Evolutionary conservation across 2,797 vertebrate species (phyloP).

Genomic region (Acipenser ruthenus): DNA sequence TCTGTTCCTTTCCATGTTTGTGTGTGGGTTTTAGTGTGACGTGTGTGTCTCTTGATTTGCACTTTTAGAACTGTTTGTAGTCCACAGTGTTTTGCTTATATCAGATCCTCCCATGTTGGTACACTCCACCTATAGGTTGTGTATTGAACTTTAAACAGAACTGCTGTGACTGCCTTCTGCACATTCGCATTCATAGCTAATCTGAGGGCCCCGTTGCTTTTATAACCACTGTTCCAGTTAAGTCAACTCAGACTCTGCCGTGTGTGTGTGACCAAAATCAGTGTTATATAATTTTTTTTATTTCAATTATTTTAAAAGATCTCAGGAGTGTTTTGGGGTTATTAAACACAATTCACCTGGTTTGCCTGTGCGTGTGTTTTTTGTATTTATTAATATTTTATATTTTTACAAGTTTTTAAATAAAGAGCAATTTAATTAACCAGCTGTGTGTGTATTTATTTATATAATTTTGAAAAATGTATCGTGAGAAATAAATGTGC

Average conservation of each 20-base stretch:
- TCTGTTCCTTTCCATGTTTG: background rate
- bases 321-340: background rate
- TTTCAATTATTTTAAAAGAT: background rate
- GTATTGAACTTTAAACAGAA: background rate
- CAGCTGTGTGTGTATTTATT: too few relatives aligned
- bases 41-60: background rate
- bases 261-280: constrained; percentile 13
- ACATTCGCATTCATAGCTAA: background rate
- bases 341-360: background rate
- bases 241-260: too few relatives aligned
- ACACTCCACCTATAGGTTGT: background rate
- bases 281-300: constrained; percentile 16
- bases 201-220: background rate
- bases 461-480: too few relatives aligned
- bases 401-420: constrained; percentile 9
- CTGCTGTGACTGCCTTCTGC: background rate
- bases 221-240: background rate
- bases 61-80: background rate
- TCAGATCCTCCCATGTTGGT: background rate
- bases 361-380: background rate
- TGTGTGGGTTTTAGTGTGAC: background rate
- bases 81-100: background rate
- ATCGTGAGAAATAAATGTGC: too few relatives aligned
- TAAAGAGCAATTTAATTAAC: constrained; percentile 2
- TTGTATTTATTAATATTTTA: background rate